phyloP scores from a whole-genome alignment of 2,888 invertebrate species.

The Baronia brevicornis region DNA sequence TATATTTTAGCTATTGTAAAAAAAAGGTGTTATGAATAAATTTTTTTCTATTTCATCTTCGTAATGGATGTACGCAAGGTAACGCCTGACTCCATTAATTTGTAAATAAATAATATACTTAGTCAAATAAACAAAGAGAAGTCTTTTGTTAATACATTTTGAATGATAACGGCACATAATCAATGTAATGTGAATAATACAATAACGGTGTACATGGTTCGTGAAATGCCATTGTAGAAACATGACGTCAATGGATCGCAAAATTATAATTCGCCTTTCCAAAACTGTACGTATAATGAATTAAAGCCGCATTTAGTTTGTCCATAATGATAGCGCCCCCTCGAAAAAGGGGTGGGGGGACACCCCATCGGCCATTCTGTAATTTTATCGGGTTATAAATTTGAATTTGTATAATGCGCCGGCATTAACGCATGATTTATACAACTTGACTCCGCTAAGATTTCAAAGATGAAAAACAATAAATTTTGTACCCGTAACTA shows the following conservation, averaged over 20 bases:
- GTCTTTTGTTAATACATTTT: too few relatives aligned
- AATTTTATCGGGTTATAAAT: constrained; percentile 77
- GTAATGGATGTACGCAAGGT: too few relatives aligned
- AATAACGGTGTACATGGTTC: background rate
- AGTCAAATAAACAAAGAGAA: too few relatives aligned
- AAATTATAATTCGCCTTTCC: constrained; percentile 14
- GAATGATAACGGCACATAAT: too few relatives aligned
- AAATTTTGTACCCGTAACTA: constrained; percentile 72
- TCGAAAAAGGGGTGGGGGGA: constrained; percentile 30
- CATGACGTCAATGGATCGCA: constrained; percentile 3
- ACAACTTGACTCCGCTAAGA: constrained; percentile 74
- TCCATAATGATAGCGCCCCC: constrained; percentile 37
- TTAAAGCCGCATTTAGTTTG: constrained; percentile 62
- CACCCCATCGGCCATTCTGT: constrained; percentile 63
- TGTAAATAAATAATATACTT: too few relatives aligned
- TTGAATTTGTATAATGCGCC: constrained; percentile 74
- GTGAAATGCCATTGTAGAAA: constrained; percentile 11
- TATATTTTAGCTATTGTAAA: too few relatives aligned
- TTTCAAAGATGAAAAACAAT: constrained; percentile 76
- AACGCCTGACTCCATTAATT: too few relatives aligned
- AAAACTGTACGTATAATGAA: constrained; percentile 40
- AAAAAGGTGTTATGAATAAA: too few relatives aligned
- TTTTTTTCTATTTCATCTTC: too few relatives aligned
- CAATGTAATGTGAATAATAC: too few relatives aligned
- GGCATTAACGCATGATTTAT: constrained; percentile 75